Base-by-base conservation (phyloP, 2,888 invertebrate species). In the Matsumyia berberina region DNA sequence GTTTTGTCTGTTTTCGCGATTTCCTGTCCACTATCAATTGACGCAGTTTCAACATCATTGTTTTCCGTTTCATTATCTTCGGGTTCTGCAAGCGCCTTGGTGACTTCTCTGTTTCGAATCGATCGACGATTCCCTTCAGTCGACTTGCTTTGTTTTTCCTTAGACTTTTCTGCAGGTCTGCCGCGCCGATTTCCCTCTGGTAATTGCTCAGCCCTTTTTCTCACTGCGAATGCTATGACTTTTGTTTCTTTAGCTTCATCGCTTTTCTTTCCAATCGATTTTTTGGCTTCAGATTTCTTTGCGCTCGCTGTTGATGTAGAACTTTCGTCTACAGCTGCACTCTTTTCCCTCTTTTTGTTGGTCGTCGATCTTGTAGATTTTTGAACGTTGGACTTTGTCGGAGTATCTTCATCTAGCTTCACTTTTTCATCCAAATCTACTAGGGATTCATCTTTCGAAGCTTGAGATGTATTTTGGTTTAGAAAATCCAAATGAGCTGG, bases 401-500 rank as follows among this genome's bases (percentile, higher is more conserved):
- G 46, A 39, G 69, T 58, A 24, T 74, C 69, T 51, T 72, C 67
- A 17, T 74, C 53, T 69, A 69, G 73, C 46, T 58, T 83, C 7
- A 49, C 19, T 37, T 82, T 72, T 9, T 80, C 77, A 72, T 66
- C 46, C 33, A 46, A 11, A 66, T 60, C 66, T 58, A 37, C 58
- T 53, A 58, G 74, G 60, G 64, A 49, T 73, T 86, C 81, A 51
- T 67, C 67, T 58, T 74, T 82, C 87, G 85, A 12, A 86, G 74
- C 7, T 76, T 90, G 90, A 5, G 88, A 73, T 85, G 90, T 91
- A 35, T 91, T 90, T 88, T 91, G 91, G 88, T 91, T 91, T 89
- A 96, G 94, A 89, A 95, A 95, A 90, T 95, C 95, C 87, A 96
- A 91, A 87, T 93, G 94, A 0, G 95, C 93, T 24, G 96, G 96